Conservation (phyloP, 2,797 vertebrate species). For the Notoglanidium macrostoma region DNA sequence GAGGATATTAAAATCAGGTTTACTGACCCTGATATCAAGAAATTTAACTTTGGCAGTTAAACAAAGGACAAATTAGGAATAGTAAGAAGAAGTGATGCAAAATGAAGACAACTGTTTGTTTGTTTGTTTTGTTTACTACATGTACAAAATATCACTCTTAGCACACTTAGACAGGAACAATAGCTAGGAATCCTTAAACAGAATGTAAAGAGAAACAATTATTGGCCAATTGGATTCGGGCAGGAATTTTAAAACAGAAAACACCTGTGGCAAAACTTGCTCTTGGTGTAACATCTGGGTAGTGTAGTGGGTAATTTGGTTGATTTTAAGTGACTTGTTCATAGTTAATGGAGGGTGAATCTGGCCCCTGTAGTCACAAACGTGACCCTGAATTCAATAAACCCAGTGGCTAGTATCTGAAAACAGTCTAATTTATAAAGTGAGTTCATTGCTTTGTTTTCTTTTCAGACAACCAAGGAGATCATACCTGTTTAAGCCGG, state of each 20-base stretch:
- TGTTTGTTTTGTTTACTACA: not conserved
- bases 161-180: not conserved
- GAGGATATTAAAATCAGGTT: not conserved
- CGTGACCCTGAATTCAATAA: not conserved
- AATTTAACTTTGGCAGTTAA: not conserved
- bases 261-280: not conserved
- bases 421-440: not conserved
- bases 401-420: not conserved
- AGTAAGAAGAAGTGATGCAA: not conserved
- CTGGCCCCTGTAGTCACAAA: not conserved
- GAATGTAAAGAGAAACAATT: not conserved
- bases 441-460: not conserved
- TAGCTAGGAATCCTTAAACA: not conserved
- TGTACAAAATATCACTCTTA: not conserved
- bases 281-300: not conserved
- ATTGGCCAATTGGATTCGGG: not conserved
- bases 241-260: not conserved
- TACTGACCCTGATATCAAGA: not conserved
- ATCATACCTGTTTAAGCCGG: constrained; percentile 87
- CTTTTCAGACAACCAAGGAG: too few species aligned
- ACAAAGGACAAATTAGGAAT: not conserved
- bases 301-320: too few species aligned
- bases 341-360: not conserved
- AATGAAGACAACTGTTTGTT: not conserved
- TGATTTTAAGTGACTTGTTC: not conserved